phyloP scores from a whole-genome alignment of 1,140 invertebrate genomes.

The Philopotamus ludificatus region DNA sequence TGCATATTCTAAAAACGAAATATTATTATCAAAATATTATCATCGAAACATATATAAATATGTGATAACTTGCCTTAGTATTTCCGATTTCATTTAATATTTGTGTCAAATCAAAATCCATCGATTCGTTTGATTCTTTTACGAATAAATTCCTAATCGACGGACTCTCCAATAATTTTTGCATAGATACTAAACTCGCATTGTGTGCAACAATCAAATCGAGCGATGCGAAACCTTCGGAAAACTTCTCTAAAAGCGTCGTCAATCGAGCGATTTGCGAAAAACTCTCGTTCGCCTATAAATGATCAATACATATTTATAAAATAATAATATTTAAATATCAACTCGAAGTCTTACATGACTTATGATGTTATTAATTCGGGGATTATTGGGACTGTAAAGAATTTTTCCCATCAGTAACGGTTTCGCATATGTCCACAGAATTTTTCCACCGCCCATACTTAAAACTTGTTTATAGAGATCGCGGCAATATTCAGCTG shows the following conservation, averaged over 20 bases:
- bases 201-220: slow-evolving; percentile 52
- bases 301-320: slow-evolving; percentile 34
- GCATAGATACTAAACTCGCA: slow-evolving; percentile 51
- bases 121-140: not conserved
- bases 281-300: slow-evolving; percentile 60
- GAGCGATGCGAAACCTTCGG: slow-evolving; percentile 51
- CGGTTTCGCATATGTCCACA: slow-evolving; percentile 67
- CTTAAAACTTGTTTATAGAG: slow-evolving; percentile 60
- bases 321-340: not conserved
- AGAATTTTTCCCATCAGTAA: slow-evolving; percentile 64
- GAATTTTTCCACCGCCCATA: slow-evolving; percentile 63
- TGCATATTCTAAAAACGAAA: slow-evolving; percentile 43
- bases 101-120: slow-evolving; percentile 46
- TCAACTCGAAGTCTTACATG: too few relatives aligned
- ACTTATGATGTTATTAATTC: slow-evolving; percentile 56
- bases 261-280: slow-evolving; percentile 56
- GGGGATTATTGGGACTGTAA: slow-evolving; percentile 57
- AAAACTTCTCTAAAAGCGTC: slow-evolving; percentile 52
- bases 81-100: slow-evolving; percentile 48
- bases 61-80: slow-evolving; percentile 44
- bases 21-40: slow-evolving; percentile 14
- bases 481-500: slow-evolving; percentile 63
- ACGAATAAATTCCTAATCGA: slow-evolving; percentile 36
- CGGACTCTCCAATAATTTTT: slow-evolving; percentile 47
- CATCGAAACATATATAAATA: not conserved